phyloP scores from a whole-genome alignment of 2,888 invertebrate species.

The Rambutsinella grinnellia region DNA sequence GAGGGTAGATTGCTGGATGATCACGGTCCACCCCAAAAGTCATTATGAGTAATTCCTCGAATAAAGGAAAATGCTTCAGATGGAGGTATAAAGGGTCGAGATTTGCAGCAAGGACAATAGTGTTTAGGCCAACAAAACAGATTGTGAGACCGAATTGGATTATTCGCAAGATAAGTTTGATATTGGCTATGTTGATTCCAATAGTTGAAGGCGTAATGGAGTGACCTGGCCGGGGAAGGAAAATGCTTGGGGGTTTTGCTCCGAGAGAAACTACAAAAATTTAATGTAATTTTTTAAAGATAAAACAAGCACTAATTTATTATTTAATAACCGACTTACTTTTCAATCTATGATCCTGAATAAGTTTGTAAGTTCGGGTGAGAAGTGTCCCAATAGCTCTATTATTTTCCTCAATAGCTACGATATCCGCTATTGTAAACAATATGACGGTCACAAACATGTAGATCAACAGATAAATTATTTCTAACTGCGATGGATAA shows the following conservation, averaged over 20 bases:
- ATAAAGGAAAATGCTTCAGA: background rate
- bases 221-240: too few relatives aligned
- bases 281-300: too few relatives aligned
- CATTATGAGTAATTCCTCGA: background rate
- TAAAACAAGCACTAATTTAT: too few relatives aligned
- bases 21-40: background rate
- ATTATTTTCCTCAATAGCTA: background rate
- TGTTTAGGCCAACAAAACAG: background rate
- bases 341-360: background rate
- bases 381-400: background rate
- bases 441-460: background rate
- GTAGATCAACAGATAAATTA: background rate
- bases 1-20: background rate
- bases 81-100: background rate
- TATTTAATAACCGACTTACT: background rate
- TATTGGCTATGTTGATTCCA: too few relatives aligned
- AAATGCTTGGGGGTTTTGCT: too few relatives aligned
- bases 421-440: background rate
- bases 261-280: too few relatives aligned
- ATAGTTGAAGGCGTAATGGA: too few relatives aligned
- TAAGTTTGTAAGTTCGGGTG: background rate
- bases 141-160: background rate
- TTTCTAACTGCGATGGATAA: background rate
- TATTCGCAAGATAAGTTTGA: background rate
- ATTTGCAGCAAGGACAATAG: background rate